Base-by-base conservation (phyloP, 1,140 invertebrate genomes). In the Conus ventricosus region DNA sequence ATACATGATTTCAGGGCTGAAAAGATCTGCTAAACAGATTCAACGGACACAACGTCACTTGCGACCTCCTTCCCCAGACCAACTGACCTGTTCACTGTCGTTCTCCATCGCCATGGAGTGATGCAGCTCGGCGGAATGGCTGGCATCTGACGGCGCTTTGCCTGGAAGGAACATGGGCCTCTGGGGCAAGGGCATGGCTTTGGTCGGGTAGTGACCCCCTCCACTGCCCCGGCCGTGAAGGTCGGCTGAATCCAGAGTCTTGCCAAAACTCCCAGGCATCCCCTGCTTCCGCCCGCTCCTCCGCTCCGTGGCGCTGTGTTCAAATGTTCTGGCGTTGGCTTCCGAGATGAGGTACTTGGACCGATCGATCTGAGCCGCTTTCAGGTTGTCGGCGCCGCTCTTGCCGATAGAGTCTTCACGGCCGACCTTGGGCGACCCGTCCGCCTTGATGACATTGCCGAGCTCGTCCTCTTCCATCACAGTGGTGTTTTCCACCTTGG, bases 331-430 rank as follows among this genome's bases (percentile, higher is more conserved):
- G 75, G 90, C 91, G 91, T 92, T 93, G 89, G 88, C 84, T 76
- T 92, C 91, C 11, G 91, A 90, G 39, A 94, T 94, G 76, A 94
- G 88, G 88, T 94, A 94, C 90, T 94, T 94, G 55, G 93, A 93
- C 87, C 92, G 91, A 87, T 94, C 93, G 60, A 94, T 94, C 54
- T 91, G 92, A 82, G 93, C 91, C 71, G 91, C 90, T 88, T 94
- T 93, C 51, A 94, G 86, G 90, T 92, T 94, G 81, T 94, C 93
- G 25, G 89, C 92, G 87, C 91, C 93, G 82, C 91, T 92, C 67
- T 92, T 93, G 5, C 92, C 63, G 84, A 90, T 82, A 82, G 89
- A 78, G 87, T 91, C 89, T 39, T 85, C 89, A 23, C 75, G n/a
- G 55, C 88, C n/a, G 27, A 91, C 87, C 53, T 91, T 91, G 15